Evolutionary conservation across 53 echinoderm and acorn worm species (phyloP), one percentile per base, ranked within the genome.

Genomic region (Hippasteria phrygiana): DNA sequence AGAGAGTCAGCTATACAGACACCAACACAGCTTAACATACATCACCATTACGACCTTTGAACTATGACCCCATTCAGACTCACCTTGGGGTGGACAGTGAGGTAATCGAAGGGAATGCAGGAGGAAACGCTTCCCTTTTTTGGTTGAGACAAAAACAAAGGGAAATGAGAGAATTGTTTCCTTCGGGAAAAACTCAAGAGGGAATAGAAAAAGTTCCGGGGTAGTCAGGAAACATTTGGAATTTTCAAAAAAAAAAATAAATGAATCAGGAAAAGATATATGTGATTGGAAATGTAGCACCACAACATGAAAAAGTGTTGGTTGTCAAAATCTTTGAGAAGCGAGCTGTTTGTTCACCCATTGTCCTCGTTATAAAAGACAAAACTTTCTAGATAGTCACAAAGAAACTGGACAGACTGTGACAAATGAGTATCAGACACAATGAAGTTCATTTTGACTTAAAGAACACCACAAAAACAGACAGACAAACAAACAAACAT

Each of bases 101-200:
- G 87, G 84, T 94, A 94, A 84, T 94, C 94, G 87, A 85, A 94
- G 71, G 94, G 94, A 69, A 94, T 91, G 55, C 88, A 77, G 77
- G 94, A 69, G 36, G 89, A 86, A 37, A 91, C 89, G 48, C 42
- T 80, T 55, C 91, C 87, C 94, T 91, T 88, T 67, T 67, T n/a
- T 38, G 83, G 36, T 59, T 50, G 51, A 84, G 71, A 66, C 29
- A 65, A n/a, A 56, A 77, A 75, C 38, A 78, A 59, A 26, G 18
- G 48, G 39, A 67, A 78, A 78, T 26, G 18, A 34, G 45, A 20
- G 40, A 35, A 33, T 16, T 32, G 33, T 39, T 41, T 35, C 26
- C 64, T 64, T 27, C 64, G 5, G 31, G 31, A 64, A 5, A 45
- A 45, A 45, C 46, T 11, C 11, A 7, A 7, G 6, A 45, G 18